Percentiles rank a stretch among this genome's conserved stretches.
Evolutionary conservation across 2,113 vertebrate species (phyloP).

Genomic region (Narcine bancroftii): DNA sequence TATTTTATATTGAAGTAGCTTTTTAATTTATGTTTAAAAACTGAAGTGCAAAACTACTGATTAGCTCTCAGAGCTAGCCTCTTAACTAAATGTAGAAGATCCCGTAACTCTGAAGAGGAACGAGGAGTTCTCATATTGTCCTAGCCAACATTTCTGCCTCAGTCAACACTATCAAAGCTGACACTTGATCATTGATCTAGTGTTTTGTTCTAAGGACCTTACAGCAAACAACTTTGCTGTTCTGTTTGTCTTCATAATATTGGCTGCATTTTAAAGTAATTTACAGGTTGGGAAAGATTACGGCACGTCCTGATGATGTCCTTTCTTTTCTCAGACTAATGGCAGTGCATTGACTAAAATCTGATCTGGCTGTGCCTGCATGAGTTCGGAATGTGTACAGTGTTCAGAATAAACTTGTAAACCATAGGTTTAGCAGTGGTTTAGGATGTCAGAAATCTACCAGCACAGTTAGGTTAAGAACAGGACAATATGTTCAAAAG

Average conservation of each 20-base stretch:
- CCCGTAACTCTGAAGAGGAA: background rate
- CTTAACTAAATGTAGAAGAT: background rate
- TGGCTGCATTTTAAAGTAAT: slow-evolving; percentile 13
- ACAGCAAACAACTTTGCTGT: background rate
- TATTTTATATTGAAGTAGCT: background rate
- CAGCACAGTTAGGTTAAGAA: background rate
- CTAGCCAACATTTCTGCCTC: background rate
- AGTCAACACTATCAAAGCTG: background rate
- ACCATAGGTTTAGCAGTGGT: background rate
- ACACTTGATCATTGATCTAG: background rate
- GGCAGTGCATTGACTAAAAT: background rate
- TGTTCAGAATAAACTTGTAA: background rate
- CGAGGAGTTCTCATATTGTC: background rate
- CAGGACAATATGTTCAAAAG: background rate
- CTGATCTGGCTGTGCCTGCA: background rate
- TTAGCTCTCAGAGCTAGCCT: background rate
- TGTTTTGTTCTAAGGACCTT: background rate
- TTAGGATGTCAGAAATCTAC: background rate
- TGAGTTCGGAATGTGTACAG: background rate
- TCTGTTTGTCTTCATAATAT: background rate
- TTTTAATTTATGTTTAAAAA: background rate
- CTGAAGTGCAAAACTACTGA: background rate
- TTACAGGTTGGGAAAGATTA: background rate
- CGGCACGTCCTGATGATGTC: background rate
- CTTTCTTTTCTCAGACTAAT: background rate